Evolutionary conservation across 2,113 vertebrate genomes (phyloP).

Genomic region (Meles meles): DNA sequence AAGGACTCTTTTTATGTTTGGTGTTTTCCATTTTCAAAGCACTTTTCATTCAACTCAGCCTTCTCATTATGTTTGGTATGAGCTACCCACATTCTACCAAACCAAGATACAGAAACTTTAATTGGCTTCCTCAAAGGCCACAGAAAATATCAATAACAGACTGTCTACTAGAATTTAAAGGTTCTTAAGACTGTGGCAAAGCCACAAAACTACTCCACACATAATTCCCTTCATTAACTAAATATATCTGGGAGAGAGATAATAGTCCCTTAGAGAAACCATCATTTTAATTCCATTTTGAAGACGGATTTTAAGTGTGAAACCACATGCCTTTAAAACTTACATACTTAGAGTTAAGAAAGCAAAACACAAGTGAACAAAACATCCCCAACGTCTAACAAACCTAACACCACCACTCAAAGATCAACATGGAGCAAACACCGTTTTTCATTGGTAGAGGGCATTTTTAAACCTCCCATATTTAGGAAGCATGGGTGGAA

Average conservation of each 20-base stretch:
- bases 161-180: neutral
- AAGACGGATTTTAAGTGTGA: constrained; percentile 2
- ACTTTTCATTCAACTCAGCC: constrained; percentile 19
- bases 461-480: neutral
- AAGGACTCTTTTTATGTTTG: neutral
- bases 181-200: constrained; percentile 1
- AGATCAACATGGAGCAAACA: neutral
- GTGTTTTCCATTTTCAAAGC: constrained; percentile 48
- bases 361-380: neutral
- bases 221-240: constrained; percentile 14
- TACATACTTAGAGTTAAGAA: neutral
- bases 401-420: neutral
- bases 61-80: constrained; percentile 21
- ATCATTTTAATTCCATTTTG: constrained; percentile 31
- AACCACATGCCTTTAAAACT: constrained; percentile 24
- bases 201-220: constrained; percentile 21
- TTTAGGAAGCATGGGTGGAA: neutral
- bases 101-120: constrained; percentile 35
- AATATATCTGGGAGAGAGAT: neutral
- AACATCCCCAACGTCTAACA: neutral
- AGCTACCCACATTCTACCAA: constrained; percentile 8
- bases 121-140: constrained; percentile 32
- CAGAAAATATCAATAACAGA: constrained; percentile 13
- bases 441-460: neutral
- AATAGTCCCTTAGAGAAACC: neutral